phyloP scores from a whole-genome alignment of 2,797 vertebrate genomes.

The Brachyalestes nurse region DNA sequence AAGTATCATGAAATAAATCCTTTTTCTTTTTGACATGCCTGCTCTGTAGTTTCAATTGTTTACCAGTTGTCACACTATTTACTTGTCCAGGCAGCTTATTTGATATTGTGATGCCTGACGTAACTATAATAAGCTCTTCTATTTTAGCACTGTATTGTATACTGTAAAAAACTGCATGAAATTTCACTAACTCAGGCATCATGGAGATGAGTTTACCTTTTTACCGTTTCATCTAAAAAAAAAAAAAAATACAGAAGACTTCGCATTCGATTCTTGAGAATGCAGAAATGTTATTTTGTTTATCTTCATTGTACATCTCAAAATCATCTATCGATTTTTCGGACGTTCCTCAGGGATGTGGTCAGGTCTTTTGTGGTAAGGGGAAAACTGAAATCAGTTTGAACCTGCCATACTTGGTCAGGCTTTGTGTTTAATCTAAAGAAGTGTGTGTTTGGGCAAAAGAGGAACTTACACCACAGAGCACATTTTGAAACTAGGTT shows the following conservation, averaged over 20 bases:
- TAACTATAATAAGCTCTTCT: conserved; percentile 7
- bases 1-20: conserved; percentile 56
- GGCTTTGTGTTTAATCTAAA: not conserved
- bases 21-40: conserved; percentile 24
- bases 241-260: not conserved
- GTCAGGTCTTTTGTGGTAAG: not conserved
- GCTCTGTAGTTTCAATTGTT: conserved; percentile 3
- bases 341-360: not conserved
- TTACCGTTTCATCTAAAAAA: not conserved
- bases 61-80: not conserved
- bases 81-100: not conserved
- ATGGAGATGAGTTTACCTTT: not conserved
- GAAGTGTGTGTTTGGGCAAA: not conserved
- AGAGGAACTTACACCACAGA: not conserved
- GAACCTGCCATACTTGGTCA: not conserved
- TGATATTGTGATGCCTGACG: conserved; percentile 13
- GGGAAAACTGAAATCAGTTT: not conserved
- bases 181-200: not conserved
- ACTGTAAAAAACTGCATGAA: conserved; percentile 11
- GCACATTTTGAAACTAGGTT: not conserved
- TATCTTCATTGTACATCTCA: not conserved
- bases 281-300: not conserved
- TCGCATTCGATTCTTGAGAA: not conserved
- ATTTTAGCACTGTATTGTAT: conserved; percentile 13
- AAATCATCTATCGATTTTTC: not conserved